Percentiles rank a stretch among this genome's conserved stretches.
Evolutionary conservation across 1,140 invertebrate genomes (phyloP).

Genomic region (Leptinotarsa undecemlineata): DNA sequence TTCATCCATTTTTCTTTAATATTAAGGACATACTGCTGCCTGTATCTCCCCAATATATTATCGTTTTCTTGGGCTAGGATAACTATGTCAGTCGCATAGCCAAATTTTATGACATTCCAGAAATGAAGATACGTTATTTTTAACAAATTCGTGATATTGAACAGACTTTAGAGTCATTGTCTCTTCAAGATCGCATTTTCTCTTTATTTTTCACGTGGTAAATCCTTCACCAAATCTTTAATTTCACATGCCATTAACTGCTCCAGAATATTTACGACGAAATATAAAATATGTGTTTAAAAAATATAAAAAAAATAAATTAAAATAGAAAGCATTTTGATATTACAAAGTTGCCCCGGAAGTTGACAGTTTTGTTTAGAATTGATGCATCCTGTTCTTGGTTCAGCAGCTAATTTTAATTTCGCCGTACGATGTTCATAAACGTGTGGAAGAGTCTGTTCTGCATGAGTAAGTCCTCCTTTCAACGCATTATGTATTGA

Average conservation of each 20-base stretch:
- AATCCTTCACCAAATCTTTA: background rate
- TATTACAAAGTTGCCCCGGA: background rate
- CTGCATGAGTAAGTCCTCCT: background rate
- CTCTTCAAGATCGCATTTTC: no score
- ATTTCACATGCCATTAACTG: background rate
- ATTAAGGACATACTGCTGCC: no score
- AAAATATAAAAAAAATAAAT: background rate
- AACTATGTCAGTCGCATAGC: no score
- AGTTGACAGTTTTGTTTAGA: background rate
- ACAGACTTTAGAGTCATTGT: no score
- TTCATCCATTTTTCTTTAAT: no score
- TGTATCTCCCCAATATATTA: no score
- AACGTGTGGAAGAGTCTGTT: background rate
- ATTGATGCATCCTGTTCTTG: constrained; percentile 8
- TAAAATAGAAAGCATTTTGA: background rate
- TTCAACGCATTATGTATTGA: background rate
- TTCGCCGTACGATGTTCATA: background rate
- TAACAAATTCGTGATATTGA: no score
- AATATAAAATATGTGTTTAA: background rate
- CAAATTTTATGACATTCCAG: no score
- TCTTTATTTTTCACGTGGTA: no score
- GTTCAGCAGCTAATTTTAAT: background rate
- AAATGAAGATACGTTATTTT: no score
- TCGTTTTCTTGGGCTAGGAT: no score
- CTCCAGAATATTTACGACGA: background rate